Evolutionary conservation across 2,113 vertebrate genomes (phyloP).

Genomic region (Canis aureus): DNA sequence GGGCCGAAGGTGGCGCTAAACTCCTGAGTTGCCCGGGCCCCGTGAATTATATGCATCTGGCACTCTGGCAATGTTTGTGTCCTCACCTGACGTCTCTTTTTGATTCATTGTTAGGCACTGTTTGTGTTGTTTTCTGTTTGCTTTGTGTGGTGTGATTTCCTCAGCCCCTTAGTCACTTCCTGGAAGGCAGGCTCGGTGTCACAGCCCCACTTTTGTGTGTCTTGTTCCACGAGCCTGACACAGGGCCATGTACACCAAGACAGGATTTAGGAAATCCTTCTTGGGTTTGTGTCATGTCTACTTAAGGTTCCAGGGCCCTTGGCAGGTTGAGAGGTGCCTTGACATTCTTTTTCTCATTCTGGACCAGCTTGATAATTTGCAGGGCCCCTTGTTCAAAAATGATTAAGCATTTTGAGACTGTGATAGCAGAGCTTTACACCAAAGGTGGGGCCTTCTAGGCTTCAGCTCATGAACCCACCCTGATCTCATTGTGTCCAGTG

Average conservation of each 20-base stretch:
- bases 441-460: not conserved
- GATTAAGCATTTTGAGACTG: not conserved
- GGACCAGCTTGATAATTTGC: not conserved
- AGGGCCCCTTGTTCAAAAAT: not conserved
- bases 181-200: not conserved
- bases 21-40: not conserved
- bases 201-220: not conserved
- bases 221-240: not conserved
- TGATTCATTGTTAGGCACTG: not conserved
- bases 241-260: not conserved
- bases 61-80: not conserved
- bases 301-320: not conserved
- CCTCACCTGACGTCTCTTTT: not conserved
- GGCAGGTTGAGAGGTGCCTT: not conserved
- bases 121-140: not conserved
- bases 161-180: not conserved
- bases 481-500: rapidly evolving
- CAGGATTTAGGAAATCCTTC: not conserved
- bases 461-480: not conserved
- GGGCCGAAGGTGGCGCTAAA: too few relatives aligned
- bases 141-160: not conserved
- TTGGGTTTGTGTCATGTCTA: not conserved
- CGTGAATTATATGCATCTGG: rapidly evolving
- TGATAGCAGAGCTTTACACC: not conserved
- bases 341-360: not conserved